These are phyloP conservation scores for Trissolcus brochymenae DNA, from an alignment of 2,888 invertebrate genomes.

Conservation along the genomic window DNA sequence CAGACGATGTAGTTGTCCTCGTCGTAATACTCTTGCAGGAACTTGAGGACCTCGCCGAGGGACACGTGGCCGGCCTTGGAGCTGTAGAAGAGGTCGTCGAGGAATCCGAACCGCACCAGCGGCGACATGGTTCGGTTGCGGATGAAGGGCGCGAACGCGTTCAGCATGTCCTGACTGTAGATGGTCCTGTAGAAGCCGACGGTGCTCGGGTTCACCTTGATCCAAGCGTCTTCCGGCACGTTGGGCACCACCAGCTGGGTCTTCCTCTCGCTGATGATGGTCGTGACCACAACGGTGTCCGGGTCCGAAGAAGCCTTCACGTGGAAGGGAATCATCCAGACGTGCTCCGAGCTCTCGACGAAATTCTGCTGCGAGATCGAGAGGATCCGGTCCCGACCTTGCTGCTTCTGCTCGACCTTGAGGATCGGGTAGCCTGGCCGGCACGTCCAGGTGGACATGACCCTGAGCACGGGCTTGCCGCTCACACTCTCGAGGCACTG, in stretches of 20 bases:
- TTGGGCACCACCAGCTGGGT: constrained; percentile 85
- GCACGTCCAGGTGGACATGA: constrained; percentile 92
- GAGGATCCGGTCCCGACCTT: constrained; percentile 80
- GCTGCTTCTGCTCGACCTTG: constrained; percentile 80
- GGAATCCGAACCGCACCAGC: constrained; percentile 90
- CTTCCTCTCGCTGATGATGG: constrained; percentile 81
- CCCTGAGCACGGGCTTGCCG: constrained; percentile 88
- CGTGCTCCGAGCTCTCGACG: constrained; percentile 82
- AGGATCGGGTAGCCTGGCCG: constrained; percentile 96
- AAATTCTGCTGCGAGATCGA: constrained; percentile 89
- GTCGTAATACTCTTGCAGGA: constrained; percentile 88
- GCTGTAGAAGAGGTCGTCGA: constrained; percentile 95
- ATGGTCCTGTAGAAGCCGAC: constrained; percentile 94
- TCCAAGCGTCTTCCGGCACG: constrained; percentile 86
- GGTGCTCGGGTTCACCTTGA: constrained; percentile 92
- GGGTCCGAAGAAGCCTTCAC: constrained; percentile 87
- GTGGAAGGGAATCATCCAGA: constrained; percentile 94
- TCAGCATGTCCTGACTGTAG: constrained; percentile 86
- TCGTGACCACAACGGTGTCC: constrained; percentile 76
- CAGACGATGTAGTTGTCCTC: constrained; percentile 96
- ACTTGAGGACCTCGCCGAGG: constrained; percentile 87
- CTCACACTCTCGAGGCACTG: constrained; percentile 91
- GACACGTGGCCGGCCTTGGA: constrained; percentile 92
- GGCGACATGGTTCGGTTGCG: constrained; percentile 88
- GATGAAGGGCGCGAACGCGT: constrained; percentile 88